Evolutionary conservation across 2,797 vertebrate species (phyloP).

Genomic region (Denticeps clupeoides): DNA sequence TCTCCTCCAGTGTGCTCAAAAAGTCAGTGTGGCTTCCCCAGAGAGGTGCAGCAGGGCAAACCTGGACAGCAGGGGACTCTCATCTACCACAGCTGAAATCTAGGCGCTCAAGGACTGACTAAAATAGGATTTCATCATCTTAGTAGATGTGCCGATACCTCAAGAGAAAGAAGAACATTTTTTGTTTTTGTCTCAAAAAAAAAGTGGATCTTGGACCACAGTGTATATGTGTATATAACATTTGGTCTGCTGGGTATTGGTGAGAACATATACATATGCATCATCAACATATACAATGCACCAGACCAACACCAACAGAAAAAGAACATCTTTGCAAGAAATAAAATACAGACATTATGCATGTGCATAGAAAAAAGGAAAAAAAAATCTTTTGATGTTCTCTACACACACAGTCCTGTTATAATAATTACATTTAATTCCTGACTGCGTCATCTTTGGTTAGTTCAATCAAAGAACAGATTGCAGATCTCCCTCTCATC

Average conservation of each 20-base stretch:
- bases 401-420: constrained; percentile 57
- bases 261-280: constrained; percentile 11
- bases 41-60: too few relatives aligned
- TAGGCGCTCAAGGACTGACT: constrained; percentile 24
- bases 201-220: constrained; percentile 20
- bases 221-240: constrained; percentile 24
- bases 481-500: constrained; percentile 46
- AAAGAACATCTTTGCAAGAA: constrained; percentile 12
- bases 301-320: neutral
- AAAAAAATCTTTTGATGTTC: constrained; percentile 40
- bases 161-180: constrained; percentile 9
- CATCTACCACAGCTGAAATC: constrained; percentile 16
- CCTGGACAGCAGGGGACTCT: too few relatives aligned
- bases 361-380: constrained; percentile 47
- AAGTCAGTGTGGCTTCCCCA: neutral
- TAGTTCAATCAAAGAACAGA: constrained; percentile 55
- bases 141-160: constrained; percentile 1
- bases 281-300: constrained; percentile 54
- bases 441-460: constrained; percentile 58
- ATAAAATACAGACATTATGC: constrained; percentile 52
- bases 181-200: too few relatives aligned
- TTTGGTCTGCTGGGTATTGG: constrained; percentile 42
- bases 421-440: constrained; percentile 48
- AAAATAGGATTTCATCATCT: constrained; percentile 7
- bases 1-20: constrained; percentile 22